phyloP scores from a whole-genome alignment of 2,797 vertebrate genomes.

The Vireo griseus region DNA sequence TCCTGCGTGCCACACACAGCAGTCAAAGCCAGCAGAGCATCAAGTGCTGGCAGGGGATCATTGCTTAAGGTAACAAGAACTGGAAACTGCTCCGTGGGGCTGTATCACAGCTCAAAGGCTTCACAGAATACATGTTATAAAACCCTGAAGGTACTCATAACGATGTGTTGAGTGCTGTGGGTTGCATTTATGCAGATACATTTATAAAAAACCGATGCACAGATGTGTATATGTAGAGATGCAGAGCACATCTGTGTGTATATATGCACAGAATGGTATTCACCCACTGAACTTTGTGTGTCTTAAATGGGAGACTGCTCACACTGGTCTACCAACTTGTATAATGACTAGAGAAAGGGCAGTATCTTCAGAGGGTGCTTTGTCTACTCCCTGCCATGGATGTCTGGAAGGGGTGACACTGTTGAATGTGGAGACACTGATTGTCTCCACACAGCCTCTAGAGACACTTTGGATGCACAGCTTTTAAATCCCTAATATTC shows the following conservation, averaged over 20 bases:
- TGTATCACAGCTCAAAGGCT: background rate
- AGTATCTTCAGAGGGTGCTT: background rate
- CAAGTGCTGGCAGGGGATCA: background rate
- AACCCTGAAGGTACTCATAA: background rate
- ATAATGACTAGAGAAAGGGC: background rate
- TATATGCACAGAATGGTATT: background rate
- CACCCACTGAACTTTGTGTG: background rate
- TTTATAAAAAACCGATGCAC: background rate
- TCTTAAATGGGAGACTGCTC: background rate
- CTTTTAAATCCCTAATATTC: background rate
- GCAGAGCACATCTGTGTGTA: rapidly evolving
- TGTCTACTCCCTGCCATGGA: background rate
- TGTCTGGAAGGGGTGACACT: background rate
- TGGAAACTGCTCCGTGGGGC: background rate
- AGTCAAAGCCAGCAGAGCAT: background rate
- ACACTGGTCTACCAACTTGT: background rate
- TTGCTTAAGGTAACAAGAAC: background rate
- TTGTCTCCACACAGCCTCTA: background rate
- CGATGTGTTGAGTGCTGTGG: rapidly evolving
- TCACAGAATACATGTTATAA: background rate
- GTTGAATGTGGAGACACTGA: too few species aligned
- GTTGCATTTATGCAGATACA: background rate
- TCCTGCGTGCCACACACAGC: background rate
- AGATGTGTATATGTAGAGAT: background rate
- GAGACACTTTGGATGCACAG: background rate